Evolutionary conservation across 1,140 invertebrate genomes (phyloP).

Genomic region (Drosophila elegans): DNA sequence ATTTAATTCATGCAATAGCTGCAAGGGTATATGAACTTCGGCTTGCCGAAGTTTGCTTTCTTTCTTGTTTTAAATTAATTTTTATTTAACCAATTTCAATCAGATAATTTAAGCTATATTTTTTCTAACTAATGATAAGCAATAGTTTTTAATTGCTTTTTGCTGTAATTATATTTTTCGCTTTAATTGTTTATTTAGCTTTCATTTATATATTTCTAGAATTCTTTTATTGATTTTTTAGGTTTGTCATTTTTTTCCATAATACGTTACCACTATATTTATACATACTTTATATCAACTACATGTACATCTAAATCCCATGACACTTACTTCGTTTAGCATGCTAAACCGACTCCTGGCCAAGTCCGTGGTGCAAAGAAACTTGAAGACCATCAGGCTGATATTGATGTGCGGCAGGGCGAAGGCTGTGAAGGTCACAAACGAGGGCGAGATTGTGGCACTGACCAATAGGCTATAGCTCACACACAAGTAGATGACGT

Average conservation of each 20-base stretch:
- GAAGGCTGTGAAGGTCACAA: slow-evolving; percentile 78
- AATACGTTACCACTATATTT: neutral
- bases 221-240: neutral
- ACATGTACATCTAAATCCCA: neutral
- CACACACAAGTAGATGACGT: slow-evolving; percentile 76
- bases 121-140: no score
- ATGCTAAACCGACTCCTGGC: slow-evolving; percentile 73
- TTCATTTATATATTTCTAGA: neutral
- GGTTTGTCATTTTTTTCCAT: neutral
- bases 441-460: slow-evolving; percentile 72
- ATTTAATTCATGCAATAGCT: no score
- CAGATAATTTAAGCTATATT: no score
- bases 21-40: no score
- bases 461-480: slow-evolving; percentile 74
- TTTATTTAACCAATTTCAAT: no score
- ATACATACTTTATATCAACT: neutral
- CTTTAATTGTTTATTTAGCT: neutral
- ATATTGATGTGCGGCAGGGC: slow-evolving; percentile 81
- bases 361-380: slow-evolving; percentile 77
- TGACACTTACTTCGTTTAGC: slow-evolving; percentile 75
- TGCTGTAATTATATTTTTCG: no score
- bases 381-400: slow-evolving; percentile 81
- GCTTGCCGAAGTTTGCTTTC: no score
- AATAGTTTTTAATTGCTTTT: no score
- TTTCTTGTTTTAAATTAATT: no score